Evolutionary conservation across 2,888 invertebrate species (phyloP), one percentile per base, ranked within the genome.

Genomic region (Pollenia angustigena): DNA sequence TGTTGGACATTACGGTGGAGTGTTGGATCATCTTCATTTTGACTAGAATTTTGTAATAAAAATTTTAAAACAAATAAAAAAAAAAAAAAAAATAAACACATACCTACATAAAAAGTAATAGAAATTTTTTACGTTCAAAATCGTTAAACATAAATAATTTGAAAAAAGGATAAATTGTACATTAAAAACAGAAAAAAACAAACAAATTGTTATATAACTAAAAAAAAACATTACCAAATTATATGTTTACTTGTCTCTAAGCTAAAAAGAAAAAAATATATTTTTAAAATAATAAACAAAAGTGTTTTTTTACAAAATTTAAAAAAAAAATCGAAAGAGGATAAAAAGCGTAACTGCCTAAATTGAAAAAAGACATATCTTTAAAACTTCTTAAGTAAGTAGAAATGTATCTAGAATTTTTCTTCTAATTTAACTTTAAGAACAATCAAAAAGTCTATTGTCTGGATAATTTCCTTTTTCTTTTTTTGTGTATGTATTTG

Each of bases 1-100:
- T 89, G 89, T 89, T 89, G 90, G 90, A 89, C 90, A 89, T 89
- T 90, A 89, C 89, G 88, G 89, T 89, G 88, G 89, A 89, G 88
- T 89, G 89, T 88, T 89, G 89, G 89, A 90, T 84, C 85, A 85
- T 88, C 52, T 69, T 56, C 62, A 66, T 66, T 78, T 68, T 10
- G n/a, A 58, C 52, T 11, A 69, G 40, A 12, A 23, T 56, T 50
- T 58, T 72, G 9, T 64, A 56, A 46, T 0, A n/a, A 16, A 79
- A 23, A 52, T 12, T 14, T 50, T 9, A 16, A 56, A 56, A 40
- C 23, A 11, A 32, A 40, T 14, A 42, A 4, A 16, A 56, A 56
- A 40, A n/a, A n/a, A n/a, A 44, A 11, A 32, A 40, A 74, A 2
- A 23, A 12, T 11, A 18, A 12, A 14, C 46, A 71, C 48, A 80